Evolutionary conservation across 2,797 vertebrate genomes (phyloP).

Genomic region (Rhadinocentrus ornatus): DNA sequence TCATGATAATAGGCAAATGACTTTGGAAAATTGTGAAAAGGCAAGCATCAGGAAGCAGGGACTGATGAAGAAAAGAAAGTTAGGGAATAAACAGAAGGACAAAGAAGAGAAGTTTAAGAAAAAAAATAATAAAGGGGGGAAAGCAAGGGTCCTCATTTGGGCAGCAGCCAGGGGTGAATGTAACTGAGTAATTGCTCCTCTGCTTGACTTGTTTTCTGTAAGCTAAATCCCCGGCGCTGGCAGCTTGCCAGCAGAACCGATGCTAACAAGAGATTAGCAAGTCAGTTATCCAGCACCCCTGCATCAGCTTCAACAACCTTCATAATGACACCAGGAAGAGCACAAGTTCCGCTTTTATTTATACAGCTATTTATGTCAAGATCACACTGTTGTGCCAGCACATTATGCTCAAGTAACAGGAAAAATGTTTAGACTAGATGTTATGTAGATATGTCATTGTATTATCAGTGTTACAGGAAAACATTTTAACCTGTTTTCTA

Average conservation of each 20-base stretch:
- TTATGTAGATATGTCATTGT: not conserved
- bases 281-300: conserved; percentile 56
- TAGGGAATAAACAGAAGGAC: conserved; percentile 22
- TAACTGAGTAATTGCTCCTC: conserved; percentile 75
- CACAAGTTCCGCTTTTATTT: conserved; percentile 26
- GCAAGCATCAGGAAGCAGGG: conserved; percentile 28
- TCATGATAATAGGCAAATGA: conserved; percentile 45
- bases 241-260: conserved; percentile 61
- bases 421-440: not conserved
- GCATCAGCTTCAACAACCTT: conserved; percentile 46
- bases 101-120: conserved; percentile 16
- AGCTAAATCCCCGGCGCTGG: conserved; percentile 65
- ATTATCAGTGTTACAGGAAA: not conserved
- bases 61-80: conserved; percentile 26
- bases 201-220: conserved; percentile 71
- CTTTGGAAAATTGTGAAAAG: conserved; percentile 45
- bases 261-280: conserved; percentile 74
- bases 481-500: not conserved
- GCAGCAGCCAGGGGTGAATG: conserved; percentile 50
- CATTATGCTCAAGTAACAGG: not conserved
- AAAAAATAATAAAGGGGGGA: conserved; percentile 15
- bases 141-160: conserved; percentile 24
- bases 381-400: not conserved
- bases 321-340: conserved; percentile 44
- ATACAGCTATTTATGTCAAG: not conserved